These are phyloP conservation scores for Galleria mellonella DNA, from an alignment of 1,140 invertebrate species.

Conservation along the genomic window DNA sequence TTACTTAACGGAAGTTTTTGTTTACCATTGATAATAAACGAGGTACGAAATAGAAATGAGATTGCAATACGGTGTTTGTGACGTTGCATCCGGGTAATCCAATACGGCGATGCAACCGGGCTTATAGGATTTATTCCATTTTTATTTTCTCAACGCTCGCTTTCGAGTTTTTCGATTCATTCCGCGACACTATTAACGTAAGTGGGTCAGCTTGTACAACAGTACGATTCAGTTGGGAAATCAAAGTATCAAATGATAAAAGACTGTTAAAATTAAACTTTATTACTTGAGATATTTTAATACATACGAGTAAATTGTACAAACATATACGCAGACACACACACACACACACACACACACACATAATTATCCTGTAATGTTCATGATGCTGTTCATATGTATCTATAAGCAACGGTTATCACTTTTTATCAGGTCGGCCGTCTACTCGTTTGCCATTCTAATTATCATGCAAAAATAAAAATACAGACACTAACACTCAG, in stretches of 20 bases:
- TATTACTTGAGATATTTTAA: background rate
- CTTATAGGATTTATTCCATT: conserved; percentile 26
- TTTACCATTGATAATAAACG: background rate
- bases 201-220: conserved; percentile 28
- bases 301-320: too few relatives aligned
- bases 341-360: too few relatives aligned
- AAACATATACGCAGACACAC: too few relatives aligned
- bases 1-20: conserved; percentile 3
- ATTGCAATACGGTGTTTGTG: conserved; percentile 7
- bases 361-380: too few relatives aligned
- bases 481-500: too few relatives aligned
- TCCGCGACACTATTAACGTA: conserved; percentile 22
- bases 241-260: background rate
- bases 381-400: too few relatives aligned
- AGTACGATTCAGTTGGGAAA: conserved; percentile 3
- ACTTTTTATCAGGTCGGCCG: too few relatives aligned
- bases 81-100: background rate
- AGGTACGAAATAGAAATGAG: conserved; percentile 3
- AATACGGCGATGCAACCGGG: conserved; percentile 6
- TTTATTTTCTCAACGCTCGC: conserved; percentile 29
- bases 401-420: too few relatives aligned
- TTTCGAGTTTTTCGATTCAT: conserved; percentile 24
- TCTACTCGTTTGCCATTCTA: too few relatives aligned
- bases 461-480: too few relatives aligned
- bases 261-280: conserved; percentile 9